phyloP scores from a whole-genome alignment of 2,113 vertebrate species.

The Centropus bengalensis region DNA sequence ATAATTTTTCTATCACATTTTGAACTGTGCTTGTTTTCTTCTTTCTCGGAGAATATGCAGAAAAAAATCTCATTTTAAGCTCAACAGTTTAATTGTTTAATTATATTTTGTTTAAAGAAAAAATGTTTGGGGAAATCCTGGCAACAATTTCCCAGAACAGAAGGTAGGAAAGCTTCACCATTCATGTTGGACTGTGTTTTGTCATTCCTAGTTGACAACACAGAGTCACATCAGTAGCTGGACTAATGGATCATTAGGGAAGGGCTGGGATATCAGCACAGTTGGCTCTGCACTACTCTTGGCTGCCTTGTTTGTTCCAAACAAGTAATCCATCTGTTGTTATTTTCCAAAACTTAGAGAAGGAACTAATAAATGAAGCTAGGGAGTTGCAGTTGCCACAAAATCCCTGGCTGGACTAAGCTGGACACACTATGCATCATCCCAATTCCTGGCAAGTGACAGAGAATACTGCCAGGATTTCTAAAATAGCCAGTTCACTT shows the following conservation, averaged over 20 bases:
- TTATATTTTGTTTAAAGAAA: background rate
- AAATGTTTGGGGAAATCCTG: background rate
- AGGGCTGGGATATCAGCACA: background rate
- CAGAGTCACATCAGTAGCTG: background rate
- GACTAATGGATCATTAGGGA: slow-evolving; percentile 31
- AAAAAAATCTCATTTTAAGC: background rate
- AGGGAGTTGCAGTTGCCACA: background rate
- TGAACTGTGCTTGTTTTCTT: background rate
- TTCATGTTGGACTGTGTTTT: background rate
- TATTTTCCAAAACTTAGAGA: slow-evolving; percentile 42
- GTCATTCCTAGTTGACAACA: slow-evolving; percentile 2
- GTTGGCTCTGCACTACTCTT: slow-evolving; percentile 5
- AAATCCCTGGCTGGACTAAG: background rate
- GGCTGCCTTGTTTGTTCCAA: slow-evolving; percentile 36
- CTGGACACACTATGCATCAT: background rate
- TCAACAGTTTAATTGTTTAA: background rate
- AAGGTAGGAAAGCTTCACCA: background rate
- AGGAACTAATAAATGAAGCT: background rate
- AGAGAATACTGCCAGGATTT: background rate
- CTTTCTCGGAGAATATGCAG: background rate
- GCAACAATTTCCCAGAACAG: background rate
- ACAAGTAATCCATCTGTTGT: slow-evolving; percentile 42
- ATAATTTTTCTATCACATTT: background rate
- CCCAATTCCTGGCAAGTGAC: background rate
- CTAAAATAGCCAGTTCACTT: background rate